phyloP scores from a whole-genome alignment of 2,113 vertebrate species.

The Gymnogyps californianus region DNA sequence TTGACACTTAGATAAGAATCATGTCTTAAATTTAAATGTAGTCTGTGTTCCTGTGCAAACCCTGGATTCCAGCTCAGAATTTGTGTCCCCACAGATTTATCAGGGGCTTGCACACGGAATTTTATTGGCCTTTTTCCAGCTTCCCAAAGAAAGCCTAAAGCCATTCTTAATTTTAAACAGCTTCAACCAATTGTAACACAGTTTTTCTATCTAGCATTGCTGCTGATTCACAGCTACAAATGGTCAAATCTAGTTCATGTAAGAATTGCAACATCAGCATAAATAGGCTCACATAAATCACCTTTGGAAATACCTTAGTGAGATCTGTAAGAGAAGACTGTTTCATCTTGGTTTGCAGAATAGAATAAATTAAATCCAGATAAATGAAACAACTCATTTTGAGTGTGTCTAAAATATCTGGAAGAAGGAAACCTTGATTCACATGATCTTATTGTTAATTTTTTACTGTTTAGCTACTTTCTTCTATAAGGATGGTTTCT shows the following conservation, averaged over 20 bases:
- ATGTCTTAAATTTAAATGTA: neutral
- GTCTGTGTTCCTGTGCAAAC: neutral
- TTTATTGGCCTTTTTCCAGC: neutral
- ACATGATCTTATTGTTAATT: neutral
- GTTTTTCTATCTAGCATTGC: neutral
- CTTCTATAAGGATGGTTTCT: neutral
- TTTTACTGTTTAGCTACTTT: neutral
- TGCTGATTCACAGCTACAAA: neutral
- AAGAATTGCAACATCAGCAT: neutral
- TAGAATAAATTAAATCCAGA: neutral
- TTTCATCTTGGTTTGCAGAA: neutral
- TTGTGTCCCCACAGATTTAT: neutral
- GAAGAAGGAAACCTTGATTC: neutral
- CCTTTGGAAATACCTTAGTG: neutral
- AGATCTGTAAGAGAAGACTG: neutral
- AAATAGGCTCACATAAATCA: neutral
- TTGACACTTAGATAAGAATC: neutral
- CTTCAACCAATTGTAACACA: neutral
- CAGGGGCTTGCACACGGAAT: neutral
- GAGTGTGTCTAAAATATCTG: neutral
- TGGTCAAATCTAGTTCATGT: neutral
- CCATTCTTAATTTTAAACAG: neutral
- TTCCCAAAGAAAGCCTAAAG: neutral
- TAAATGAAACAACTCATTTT: neutral
- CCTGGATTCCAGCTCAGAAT: neutral